Evolutionary conservation across 1,140 invertebrate species (phyloP).

Genomic region (Monomorium pharaonis): DNA sequence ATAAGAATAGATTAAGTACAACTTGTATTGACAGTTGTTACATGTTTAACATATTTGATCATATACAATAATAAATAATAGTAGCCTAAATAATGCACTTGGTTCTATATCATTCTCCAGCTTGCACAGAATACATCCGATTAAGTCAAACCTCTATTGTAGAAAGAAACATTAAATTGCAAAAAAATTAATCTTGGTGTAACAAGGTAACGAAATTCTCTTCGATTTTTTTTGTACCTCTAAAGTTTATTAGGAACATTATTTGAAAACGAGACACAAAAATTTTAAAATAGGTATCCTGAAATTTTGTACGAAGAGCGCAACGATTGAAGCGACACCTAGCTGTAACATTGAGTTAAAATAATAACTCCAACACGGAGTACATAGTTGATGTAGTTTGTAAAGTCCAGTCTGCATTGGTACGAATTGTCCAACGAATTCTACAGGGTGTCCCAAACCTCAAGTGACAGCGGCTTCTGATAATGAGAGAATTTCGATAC

Average conservation of each 20-base stretch:
- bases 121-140: neutral
- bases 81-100: neutral
- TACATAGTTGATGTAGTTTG: neutral
- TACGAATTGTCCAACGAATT: neutral
- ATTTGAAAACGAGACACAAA: neutral
- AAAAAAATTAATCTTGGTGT: neutral
- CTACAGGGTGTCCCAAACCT: too few relatives aligned
- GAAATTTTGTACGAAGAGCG: neutral
- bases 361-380: neutral
- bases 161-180: neutral
- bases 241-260: neutral
- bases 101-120: neutral
- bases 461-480: too few relatives aligned
- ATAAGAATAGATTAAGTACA: conserved; percentile 44
- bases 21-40: conserved; percentile 35
- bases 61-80: conserved; percentile 16
- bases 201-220: neutral
- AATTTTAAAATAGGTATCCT: neutral
- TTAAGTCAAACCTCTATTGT: neutral
- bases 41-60: conserved; percentile 30
- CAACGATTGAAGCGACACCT: neutral
- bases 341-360: neutral
- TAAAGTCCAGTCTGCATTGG: neutral
- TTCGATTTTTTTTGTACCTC: neutral
- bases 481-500: too few relatives aligned